A percentile compares a stretch with the other conserved stretches of the same genome.
Evolutionary conservation across 1,140 invertebrate genomes (phyloP).

Genomic region (Temnothorax curvispinosus): DNA sequence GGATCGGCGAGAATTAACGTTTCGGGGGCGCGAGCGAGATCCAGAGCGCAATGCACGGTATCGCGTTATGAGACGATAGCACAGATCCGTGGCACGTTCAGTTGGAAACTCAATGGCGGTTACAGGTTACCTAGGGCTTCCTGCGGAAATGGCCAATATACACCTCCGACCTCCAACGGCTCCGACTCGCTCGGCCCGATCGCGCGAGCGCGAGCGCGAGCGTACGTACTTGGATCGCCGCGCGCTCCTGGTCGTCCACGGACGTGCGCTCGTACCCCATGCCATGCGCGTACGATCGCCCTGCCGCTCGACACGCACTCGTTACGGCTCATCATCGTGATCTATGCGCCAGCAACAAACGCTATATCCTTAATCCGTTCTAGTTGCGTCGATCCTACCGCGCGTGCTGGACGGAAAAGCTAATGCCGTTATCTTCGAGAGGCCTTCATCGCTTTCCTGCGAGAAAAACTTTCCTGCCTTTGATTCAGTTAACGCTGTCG

Average conservation of each 20-base stretch:
- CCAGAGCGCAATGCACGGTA: background rate
- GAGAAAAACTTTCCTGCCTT: background rate
- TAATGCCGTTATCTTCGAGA: background rate
- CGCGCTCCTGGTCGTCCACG: conserved; percentile 67
- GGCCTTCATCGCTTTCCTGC: background rate
- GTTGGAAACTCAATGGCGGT: conserved; percentile 82
- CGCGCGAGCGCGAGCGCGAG: conserved; percentile 31
- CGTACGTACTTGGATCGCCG: conserved; percentile 50
- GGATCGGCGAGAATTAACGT: conserved; percentile 47
- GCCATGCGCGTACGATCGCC: conserved; percentile 65
- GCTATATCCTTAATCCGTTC: conserved; percentile 78
- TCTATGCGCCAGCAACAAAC: conserved; percentile 80
- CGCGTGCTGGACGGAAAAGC: conserved; percentile 66
- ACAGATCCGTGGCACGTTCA: conserved; percentile 77
- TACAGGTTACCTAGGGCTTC: conserved; percentile 84
- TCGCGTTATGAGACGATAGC: conserved; percentile 79
- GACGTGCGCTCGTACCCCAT: conserved; percentile 68
- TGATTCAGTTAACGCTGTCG: background rate
- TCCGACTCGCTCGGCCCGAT: conserved; percentile 71
- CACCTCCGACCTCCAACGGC: conserved; percentile 81
- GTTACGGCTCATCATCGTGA: conserved; percentile 80
- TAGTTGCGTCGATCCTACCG: conserved; percentile 68
- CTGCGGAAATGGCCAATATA: conserved; percentile 85
- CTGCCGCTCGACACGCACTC: conserved; percentile 78
- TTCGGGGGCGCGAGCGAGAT: conserved; percentile 27